These are phyloP conservation scores for Drosophila ezoana DNA, from an alignment of 2,888 invertebrate genomes.

Conservation along the genomic window DNA sequence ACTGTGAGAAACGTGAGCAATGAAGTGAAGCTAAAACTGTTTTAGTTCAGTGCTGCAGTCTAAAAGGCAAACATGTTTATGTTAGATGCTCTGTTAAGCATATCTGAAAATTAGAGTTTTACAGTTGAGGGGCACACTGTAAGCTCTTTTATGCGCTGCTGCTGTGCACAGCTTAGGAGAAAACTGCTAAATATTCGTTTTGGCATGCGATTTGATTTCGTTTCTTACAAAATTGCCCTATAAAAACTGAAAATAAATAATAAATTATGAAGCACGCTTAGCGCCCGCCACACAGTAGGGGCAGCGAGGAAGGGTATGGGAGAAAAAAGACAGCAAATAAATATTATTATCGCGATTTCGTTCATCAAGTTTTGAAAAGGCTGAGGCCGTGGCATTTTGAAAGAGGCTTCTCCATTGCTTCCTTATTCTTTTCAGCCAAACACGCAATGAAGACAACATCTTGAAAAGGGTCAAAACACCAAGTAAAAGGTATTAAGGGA, in stretches of 20 bases:
- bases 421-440: constrained; percentile 60
- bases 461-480: constrained; percentile 81
- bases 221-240: constrained; percentile 15
- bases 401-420: constrained; percentile 52
- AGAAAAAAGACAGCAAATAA: constrained; percentile 60
- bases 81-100: background rate
- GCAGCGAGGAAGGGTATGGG: background rate
- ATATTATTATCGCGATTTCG: constrained; percentile 73
- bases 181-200: constrained; percentile 16
- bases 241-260: constrained; percentile 41
- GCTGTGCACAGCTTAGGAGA: constrained; percentile 6
- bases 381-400: constrained; percentile 44
- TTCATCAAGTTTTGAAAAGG: constrained; percentile 47
- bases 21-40: constrained; percentile 28
- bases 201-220: constrained; percentile 4
- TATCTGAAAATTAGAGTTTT: background rate
- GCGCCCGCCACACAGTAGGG: constrained; percentile 33
- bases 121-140: background rate
- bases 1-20: constrained; percentile 23
- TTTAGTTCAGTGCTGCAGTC: background rate
- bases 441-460: constrained; percentile 80
- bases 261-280: constrained; percentile 60
- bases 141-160: background rate
- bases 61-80: background rate
- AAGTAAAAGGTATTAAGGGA: constrained; percentile 66